Percentiles rank a stretch among this genome's conserved stretches.
Conservation (phyloP, 2,797 vertebrate genomes). For the Hybognathus amarus region DNA sequence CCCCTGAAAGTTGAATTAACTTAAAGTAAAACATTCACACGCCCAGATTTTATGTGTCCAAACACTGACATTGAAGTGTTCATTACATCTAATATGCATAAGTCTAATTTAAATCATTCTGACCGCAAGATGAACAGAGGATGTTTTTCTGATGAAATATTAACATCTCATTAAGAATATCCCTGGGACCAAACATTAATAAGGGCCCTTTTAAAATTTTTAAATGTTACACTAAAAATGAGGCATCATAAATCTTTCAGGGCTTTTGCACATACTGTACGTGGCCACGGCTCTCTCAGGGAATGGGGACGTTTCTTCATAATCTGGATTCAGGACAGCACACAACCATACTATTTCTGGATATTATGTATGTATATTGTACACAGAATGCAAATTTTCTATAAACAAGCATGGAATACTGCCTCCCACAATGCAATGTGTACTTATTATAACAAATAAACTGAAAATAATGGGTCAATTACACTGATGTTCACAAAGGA, state of each 20-base stretch:
- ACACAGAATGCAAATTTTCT: background rate
- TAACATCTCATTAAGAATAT: slow-evolving; percentile 57
- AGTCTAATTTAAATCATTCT: slow-evolving; percentile 22
- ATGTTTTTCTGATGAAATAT: slow-evolving; percentile 59
- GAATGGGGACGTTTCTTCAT: background rate
- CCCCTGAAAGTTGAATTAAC: background rate
- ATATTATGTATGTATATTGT: background rate
- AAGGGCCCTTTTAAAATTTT: slow-evolving; percentile 45
- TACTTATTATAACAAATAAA: background rate
- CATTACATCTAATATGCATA: background rate
- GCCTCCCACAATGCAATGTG: background rate
- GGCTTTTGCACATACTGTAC: slow-evolving; percentile 42
- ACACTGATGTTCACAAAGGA: background rate
- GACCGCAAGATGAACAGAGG: slow-evolving; percentile 9
- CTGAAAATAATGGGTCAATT: background rate
- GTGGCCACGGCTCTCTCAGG: background rate
- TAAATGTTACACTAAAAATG: slow-evolving; percentile 57
- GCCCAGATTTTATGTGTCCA: background rate
- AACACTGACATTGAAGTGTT: background rate
- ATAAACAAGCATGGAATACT: background rate
- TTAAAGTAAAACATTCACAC: background rate
- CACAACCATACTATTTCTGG: background rate
- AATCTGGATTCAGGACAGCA: background rate
- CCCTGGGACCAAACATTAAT: slow-evolving; percentile 58
- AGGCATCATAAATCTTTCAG: slow-evolving; percentile 57